Evolutionary conservation across 2,797 vertebrate species (phyloP).

Genomic region (Tapera naevia): DNA sequence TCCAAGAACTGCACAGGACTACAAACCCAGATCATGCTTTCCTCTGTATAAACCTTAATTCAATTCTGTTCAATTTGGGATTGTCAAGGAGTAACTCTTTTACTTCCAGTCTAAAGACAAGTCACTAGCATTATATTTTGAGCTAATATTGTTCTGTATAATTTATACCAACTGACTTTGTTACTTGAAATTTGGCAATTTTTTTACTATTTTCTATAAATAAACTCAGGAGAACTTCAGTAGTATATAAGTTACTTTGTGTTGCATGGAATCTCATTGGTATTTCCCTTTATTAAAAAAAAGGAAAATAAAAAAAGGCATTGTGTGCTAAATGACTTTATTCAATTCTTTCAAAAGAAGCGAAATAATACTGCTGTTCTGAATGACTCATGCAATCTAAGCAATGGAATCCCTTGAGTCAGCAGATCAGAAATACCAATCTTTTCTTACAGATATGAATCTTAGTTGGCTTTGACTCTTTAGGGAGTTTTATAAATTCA

Average conservation of each 20-base stretch:
- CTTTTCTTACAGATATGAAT: not conserved
- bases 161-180: not conserved
- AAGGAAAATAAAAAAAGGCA: not conserved
- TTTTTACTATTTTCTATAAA: not conserved
- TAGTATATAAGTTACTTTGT: not conserved
- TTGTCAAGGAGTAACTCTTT: conserved; percentile 56
- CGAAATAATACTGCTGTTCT: not conserved
- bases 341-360: not conserved
- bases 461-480: not conserved
- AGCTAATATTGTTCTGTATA: not conserved
- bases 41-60: conserved; percentile 86
- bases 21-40: conserved; percentile 79
- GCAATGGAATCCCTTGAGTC: not conserved
- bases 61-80: conserved; percentile 84
- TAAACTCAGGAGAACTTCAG: not conserved
- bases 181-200: not conserved
- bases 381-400: not conserved
- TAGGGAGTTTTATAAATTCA: not conserved
- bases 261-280: not conserved
- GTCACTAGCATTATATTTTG: conserved; percentile 28
- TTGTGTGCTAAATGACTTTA: not conserved
- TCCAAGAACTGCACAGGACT: conserved; percentile 83
- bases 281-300: not conserved
- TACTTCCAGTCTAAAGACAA: conserved; percentile 1
- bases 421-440: not conserved